These are phyloP conservation scores for Polydrusus pterygomalis DNA, from an alignment of 2,888 invertebrate genomes.

Conservation along the genomic window DNA sequence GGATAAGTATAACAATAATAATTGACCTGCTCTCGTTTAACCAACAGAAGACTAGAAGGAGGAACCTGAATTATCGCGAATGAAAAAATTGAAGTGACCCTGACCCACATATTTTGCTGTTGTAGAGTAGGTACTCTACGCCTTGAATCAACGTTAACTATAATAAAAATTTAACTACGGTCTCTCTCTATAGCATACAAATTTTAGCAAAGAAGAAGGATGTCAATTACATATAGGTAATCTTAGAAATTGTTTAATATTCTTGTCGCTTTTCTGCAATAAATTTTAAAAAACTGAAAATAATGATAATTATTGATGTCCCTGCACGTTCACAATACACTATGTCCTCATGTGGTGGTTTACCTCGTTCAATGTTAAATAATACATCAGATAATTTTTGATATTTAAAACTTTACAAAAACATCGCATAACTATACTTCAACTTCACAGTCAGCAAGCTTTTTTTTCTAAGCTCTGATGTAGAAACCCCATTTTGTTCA, in stretches of 20 bases:
- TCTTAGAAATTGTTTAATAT: slow-evolving; percentile 29
- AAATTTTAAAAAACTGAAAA: slow-evolving; percentile 31
- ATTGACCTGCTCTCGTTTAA: not conserved
- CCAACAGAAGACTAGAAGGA: no score
- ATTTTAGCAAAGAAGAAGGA: not conserved
- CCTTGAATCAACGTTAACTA: not conserved
- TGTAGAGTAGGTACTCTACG: no score
- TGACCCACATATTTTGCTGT: not conserved
- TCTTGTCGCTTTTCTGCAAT: slow-evolving; percentile 36
- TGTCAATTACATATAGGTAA: not conserved
- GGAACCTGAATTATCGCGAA: not conserved
- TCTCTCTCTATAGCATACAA: not conserved
- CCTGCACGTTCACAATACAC: slow-evolving; percentile 19
- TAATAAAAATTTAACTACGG: not conserved
- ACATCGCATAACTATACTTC: no score
- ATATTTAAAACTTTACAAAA: no score
- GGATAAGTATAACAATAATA: not conserved
- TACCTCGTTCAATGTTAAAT: no score
- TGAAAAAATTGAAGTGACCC: not conserved
- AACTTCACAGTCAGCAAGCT: no score
- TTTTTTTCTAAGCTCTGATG: no score
- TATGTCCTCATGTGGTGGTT: slow-evolving; percentile 7
- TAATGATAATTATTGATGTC: slow-evolving; percentile 16
- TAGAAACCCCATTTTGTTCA: no score
- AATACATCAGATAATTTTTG: no score